Evolutionary conservation across 2,113 vertebrate species (phyloP).

Genomic region (Poecile atricapillus): DNA sequence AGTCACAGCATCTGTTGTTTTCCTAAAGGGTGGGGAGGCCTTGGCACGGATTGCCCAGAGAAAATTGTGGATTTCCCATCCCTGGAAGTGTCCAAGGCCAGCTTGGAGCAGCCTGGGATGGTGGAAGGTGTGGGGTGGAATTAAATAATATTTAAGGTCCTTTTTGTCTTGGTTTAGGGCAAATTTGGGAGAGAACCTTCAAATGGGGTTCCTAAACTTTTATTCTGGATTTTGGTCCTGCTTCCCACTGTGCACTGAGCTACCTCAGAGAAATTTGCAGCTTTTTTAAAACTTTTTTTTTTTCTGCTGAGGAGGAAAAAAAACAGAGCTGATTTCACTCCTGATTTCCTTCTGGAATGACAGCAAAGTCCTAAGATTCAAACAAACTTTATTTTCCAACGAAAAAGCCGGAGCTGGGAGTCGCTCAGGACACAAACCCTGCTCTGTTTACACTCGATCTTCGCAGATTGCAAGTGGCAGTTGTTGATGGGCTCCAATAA

Average conservation of each 20-base stretch:
- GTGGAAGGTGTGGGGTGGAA: background rate
- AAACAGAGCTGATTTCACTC: background rate
- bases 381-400: fast-evolving
- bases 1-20: background rate
- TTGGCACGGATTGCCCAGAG: background rate
- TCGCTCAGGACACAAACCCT: fast-evolving
- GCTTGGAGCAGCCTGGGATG: fast-evolving
- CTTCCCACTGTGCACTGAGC: too few species aligned
- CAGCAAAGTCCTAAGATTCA: fast-evolving
- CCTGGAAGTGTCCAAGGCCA: background rate
- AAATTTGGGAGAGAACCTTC: too few species aligned
- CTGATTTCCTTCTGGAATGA: background rate
- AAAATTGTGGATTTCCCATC: background rate
- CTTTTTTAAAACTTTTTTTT: background rate
- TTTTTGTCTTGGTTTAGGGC: background rate
- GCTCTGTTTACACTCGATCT: background rate
- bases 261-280: background rate
- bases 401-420: fast-evolving
- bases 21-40: background rate
- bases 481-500: background rate
- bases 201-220: too few species aligned
- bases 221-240: background rate
- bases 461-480: background rate
- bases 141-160: background rate
- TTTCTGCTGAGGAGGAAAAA: background rate